Conservation (phyloP, 2,888 invertebrate genomes). For the Molanna angustata region DNA sequence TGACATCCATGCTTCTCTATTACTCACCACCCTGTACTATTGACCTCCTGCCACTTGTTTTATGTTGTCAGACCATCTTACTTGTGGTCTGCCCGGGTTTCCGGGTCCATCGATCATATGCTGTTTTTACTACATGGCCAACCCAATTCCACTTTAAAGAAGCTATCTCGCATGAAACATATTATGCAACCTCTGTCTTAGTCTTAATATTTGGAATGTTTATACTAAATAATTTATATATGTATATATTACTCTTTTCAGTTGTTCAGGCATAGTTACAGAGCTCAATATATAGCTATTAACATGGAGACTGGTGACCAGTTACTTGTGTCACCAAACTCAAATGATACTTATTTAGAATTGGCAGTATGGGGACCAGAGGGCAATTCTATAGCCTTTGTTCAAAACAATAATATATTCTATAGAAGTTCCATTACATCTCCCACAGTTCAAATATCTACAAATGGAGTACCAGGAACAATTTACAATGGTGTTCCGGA, state of each 20-base stretch:
- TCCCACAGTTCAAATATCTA: constrained; percentile 58
- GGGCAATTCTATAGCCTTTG: constrained; percentile 69
- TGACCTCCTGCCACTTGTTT: no score
- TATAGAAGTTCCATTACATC: constrained; percentile 59
- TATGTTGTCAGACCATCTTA: no score
- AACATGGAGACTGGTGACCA: constrained; percentile 55
- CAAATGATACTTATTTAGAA: constrained; percentile 57
- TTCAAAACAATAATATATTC: constrained; percentile 73
- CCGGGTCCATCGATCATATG: no score
- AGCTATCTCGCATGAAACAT: no score
- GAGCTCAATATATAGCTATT: constrained; percentile 70
- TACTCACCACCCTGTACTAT: no score
- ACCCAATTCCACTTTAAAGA: no score
- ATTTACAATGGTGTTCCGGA: constrained; percentile 87
- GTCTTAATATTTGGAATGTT: no score
- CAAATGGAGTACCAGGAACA: constrained; percentile 57
- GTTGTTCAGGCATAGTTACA: constrained; percentile 78
- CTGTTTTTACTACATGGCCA: no score
- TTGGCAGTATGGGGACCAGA: constrained; percentile 75
- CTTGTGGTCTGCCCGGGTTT: no score
- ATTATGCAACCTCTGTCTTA: no score
- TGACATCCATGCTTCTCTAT: no score
- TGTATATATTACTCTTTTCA: constrained; percentile 48
- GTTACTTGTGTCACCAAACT: constrained; percentile 40
- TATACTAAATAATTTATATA: no score